Conservation (phyloP, 2,113 vertebrate species). For the Polypterus bichir region DNA sequence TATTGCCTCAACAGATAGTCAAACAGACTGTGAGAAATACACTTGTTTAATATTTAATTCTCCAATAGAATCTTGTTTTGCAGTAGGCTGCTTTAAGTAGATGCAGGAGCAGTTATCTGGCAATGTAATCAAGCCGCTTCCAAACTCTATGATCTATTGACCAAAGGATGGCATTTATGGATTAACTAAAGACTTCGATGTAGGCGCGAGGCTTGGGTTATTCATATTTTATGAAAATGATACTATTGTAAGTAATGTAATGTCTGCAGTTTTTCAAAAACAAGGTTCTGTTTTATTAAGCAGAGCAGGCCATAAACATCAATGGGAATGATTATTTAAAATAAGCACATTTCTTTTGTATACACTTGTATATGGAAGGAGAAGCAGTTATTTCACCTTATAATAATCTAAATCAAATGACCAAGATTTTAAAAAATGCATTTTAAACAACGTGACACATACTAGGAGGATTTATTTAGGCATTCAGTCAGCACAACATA, state of each 20-base stretch:
- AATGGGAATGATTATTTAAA: not conserved
- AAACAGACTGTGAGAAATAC: conserved; percentile 9
- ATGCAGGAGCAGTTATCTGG: conserved; percentile 8
- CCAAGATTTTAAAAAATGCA: too few relatives aligned
- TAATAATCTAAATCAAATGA: too few relatives aligned
- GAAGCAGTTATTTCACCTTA: too few relatives aligned
- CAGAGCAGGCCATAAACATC: not conserved
- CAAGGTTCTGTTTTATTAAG: not conserved
- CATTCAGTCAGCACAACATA: too few relatives aligned
- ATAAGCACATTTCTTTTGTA: too few relatives aligned
- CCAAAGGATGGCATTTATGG: conserved; percentile 2
- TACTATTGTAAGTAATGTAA: not conserved
- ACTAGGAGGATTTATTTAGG: too few relatives aligned
- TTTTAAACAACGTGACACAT: too few relatives aligned
- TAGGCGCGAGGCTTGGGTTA: conserved; percentile 3
- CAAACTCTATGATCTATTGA: conserved; percentile 8
- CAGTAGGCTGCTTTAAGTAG: conserved; percentile 5
- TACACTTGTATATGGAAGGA: too few relatives aligned
- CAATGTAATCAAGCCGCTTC: conserved; percentile 15
- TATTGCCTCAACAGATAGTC: not conserved
- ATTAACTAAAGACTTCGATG: conserved; percentile 9
- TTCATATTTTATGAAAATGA: conserved; percentile 9
- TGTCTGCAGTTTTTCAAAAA: not conserved
- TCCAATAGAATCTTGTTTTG: conserved; percentile 18
- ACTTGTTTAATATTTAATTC: conserved; percentile 35